Conservation (phyloP, 2,113 vertebrate genomes). For the Sarotherodon lohbergeri region DNA sequence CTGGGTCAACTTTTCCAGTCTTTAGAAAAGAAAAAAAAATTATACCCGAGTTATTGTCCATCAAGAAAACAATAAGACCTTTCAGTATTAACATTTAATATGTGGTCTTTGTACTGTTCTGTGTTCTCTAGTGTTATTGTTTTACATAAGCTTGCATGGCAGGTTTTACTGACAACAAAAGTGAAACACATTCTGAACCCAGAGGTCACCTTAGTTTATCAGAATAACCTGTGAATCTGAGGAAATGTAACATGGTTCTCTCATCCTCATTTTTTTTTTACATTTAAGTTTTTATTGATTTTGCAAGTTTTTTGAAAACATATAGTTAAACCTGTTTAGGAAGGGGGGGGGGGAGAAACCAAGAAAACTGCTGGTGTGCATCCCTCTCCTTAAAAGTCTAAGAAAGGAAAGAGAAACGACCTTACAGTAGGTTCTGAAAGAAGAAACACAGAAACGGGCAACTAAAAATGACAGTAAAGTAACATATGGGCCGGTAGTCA, state of each 20-base stretch:
- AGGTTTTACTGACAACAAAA: background rate
- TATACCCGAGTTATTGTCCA: background rate
- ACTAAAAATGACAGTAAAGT: background rate
- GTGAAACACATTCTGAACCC: background rate
- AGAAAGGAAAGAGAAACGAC: background rate
- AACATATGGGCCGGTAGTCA: background rate
- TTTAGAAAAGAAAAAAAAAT: background rate
- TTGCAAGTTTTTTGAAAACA: background rate
- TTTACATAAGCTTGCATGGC: background rate
- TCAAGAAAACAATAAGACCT: background rate
- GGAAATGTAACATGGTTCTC: accelerated
- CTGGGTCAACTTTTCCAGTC: background rate
- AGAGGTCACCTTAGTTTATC: background rate
- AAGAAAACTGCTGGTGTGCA: background rate
- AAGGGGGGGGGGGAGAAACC: accelerated
- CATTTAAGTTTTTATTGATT: background rate
- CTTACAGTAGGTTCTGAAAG: background rate
- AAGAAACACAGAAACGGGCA: accelerated
- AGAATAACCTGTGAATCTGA: background rate
- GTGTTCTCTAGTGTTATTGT: background rate
- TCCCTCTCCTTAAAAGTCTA: background rate
- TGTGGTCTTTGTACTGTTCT: background rate
- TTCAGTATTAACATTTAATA: background rate
- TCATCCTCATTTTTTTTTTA: background rate
- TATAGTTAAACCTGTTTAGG: background rate